phyloP scores from a whole-genome alignment of 1,140 invertebrate genomes.

The Meloidogyne exigua region DNA sequence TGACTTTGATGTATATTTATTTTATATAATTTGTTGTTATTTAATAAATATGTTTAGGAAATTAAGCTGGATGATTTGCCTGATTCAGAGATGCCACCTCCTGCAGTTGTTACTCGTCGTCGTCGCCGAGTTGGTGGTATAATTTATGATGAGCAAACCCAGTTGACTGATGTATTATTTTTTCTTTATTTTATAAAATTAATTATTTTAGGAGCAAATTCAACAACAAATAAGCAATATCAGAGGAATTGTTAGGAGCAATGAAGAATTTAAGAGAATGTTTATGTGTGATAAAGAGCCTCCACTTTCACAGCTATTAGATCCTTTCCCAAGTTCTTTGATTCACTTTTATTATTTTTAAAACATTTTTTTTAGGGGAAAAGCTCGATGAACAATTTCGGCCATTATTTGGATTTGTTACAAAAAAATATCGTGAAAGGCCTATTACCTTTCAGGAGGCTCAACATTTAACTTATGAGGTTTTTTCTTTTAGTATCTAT shows the following conservation, averaged over 20 bases:
- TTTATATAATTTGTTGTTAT: not conserved
- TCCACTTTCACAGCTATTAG: conserved; percentile 10
- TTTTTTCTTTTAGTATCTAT: not conserved
- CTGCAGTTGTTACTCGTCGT: not conserved
- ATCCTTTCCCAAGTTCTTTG: not conserved
- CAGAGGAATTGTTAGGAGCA: not conserved
- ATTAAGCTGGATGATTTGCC: conserved; percentile 11
- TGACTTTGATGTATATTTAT: not conserved
- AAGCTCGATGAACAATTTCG: not conserved
- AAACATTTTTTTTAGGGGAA: not conserved
- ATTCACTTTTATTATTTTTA: not conserved
- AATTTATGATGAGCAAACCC: conserved; percentile 1
- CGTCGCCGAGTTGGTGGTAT: not conserved
- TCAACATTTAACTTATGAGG: conserved; percentile 9
- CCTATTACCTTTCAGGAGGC: conserved; percentile 28
- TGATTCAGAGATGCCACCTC: not conserved
- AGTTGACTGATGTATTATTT: conserved; percentile 7
- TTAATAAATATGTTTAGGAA: not conserved
- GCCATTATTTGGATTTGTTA: conserved; percentile 17
- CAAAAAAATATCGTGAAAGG: conserved; percentile 13
- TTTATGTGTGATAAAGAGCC: too few relatives aligned
- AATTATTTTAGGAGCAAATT: not conserved
- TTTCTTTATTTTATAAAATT: not conserved
- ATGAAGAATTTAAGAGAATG: not conserved
- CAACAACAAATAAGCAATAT: not conserved